Conservation (phyloP, 1,140 invertebrate species). For the Zaprionus tsacasi region DNA sequence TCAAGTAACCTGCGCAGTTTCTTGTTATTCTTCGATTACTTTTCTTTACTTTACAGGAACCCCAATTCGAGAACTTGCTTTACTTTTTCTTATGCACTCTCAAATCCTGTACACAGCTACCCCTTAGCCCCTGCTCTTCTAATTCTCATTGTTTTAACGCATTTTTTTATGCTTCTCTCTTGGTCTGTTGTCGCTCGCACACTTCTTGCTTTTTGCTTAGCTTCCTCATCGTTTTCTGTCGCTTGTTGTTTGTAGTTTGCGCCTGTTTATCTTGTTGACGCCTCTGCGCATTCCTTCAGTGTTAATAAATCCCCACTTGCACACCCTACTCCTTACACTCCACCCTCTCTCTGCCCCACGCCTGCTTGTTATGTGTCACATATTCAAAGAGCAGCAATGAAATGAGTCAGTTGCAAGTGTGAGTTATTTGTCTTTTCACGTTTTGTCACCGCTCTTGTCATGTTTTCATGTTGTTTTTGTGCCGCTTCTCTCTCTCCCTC, state of each 20-base stretch:
- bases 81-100: not conserved
- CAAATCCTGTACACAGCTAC: not conserved
- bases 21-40: not conserved
- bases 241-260: slow-evolving; percentile 26
- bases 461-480: slow-evolving; percentile 47
- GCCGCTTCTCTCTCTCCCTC: not conserved
- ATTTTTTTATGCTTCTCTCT: slow-evolving; percentile 14
- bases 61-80: not conserved
- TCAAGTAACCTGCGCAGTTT: too few relatives aligned
- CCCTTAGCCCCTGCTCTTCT: not conserved
- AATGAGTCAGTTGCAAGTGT: slow-evolving; percentile 65
- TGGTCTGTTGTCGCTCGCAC: slow-evolving; percentile 1
- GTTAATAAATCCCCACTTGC: slow-evolving; percentile 22
- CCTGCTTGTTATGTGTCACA: slow-evolving; percentile 68
- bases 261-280: slow-evolving; percentile 33
- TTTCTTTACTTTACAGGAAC: not conserved
- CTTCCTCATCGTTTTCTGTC: not conserved
- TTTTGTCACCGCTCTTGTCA: slow-evolving; percentile 65
- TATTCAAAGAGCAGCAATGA: slow-evolving; percentile 66
- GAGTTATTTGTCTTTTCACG: slow-evolving; percentile 74
- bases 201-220: not conserved
- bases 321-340: not conserved
- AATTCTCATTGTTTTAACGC: slow-evolving; percentile 18
- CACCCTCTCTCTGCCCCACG: not conserved
- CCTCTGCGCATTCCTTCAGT: slow-evolving; percentile 32